Base-by-base conservation (phyloP, 2,797 vertebrate species). In the Spondyliosoma cantharus region DNA sequence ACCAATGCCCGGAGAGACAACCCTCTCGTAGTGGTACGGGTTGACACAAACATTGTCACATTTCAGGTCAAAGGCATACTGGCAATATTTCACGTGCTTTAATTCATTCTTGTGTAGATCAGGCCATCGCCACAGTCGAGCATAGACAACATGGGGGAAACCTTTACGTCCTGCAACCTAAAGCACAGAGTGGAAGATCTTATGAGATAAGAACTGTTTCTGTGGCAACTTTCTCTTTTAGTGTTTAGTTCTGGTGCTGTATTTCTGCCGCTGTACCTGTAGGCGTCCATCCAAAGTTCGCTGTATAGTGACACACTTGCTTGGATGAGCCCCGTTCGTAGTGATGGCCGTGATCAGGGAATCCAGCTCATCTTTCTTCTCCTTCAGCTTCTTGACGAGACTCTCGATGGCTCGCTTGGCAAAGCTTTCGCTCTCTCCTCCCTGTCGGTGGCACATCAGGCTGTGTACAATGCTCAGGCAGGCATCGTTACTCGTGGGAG, bases 401-500 rank as follows among this genome's bases (percentile, higher is more conserved):
- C 98, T 99, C 74, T 99, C 98, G 1, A 98, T 99, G 1, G 98
- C 97, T 13, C 98, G 94, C 19, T 99, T 99, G 0, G 98, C 97
- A 17, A 99, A 99, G 3, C 96, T 98, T 82, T 99, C 98, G 1
- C 97, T 99, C 94, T 99, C 98, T 12, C 97, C 98, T 7, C 98
- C 98, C 84, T 99, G 97, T 8, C 98, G 94, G 90, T 99, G 98
- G 91, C 98, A 99, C 98, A 99, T 99, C 88, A 99, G 90, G 90
- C 98, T 99, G 89, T 99, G 98, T 32, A 99, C 98, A 70, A 99
- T 99, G 95, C 97, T 99, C 90, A 99, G 93, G 78, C 98, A 99
- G 74, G 98, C 98, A 37, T 99, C 98, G 52, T 98, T 99, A 82
- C 98, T 99, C 49, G 97, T 98, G 29, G 97, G 98, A 1, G 98